phyloP scores from a whole-genome alignment of 2,113 vertebrate species.

The Suncus etruscus region DNA sequence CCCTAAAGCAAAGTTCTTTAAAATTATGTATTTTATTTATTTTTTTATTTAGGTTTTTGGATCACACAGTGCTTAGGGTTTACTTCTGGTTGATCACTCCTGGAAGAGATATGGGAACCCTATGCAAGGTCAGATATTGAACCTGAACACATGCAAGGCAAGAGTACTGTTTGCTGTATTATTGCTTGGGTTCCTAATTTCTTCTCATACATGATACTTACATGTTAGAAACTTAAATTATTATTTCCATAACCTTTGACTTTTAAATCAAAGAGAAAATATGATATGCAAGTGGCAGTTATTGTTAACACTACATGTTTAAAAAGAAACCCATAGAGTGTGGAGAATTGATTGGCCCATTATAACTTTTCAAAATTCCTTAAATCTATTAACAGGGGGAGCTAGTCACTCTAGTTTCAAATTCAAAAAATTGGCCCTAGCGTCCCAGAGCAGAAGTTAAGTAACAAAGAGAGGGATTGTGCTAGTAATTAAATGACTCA shows the following conservation, averaged over 20 bases:
- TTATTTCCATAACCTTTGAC: neutral
- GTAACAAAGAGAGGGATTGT: neutral
- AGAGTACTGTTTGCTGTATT: too few species aligned
- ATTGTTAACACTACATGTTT: neutral
- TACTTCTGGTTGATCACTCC: too few species aligned
- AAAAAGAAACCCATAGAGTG: neutral
- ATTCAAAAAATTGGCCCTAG: neutral
- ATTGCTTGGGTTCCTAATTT: neutral
- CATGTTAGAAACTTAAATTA: neutral
- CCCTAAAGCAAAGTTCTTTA: neutral
- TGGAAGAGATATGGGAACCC: too few species aligned
- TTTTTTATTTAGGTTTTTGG: too few species aligned
- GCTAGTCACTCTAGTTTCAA: neutral
- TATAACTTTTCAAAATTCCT: neutral
- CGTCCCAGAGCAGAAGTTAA: neutral
- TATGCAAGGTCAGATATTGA: too few species aligned
- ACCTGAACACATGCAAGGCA: too few species aligned
- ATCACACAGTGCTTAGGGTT: too few species aligned
- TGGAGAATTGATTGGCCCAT: neutral
- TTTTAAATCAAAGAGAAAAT: constrained; percentile 38
- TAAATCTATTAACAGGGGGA: neutral
- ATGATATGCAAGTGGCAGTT: neutral
- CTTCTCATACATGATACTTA: neutral
- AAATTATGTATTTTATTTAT: neutral
- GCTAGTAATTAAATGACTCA: neutral